Evolutionary conservation across 2,797 vertebrate genomes (phyloP), one percentile per base, ranked within the genome.

Genomic region (Eulemur coronatus): DNA sequence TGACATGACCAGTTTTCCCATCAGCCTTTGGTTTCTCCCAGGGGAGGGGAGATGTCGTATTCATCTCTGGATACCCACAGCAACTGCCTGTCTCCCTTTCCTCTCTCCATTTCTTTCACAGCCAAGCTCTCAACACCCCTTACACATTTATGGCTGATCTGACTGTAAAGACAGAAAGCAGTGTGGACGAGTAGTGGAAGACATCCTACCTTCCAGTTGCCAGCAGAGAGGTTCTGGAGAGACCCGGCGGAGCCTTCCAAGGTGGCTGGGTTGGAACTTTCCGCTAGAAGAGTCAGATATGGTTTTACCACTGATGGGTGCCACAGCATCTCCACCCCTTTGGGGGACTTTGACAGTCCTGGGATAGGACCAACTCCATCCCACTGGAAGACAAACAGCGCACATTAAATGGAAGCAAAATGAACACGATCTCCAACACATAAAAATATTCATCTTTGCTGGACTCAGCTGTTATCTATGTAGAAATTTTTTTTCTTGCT

Each of bases 281-380:
- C 99, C 30, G 99, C 99, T 81, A 99, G 98, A 52, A 99, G 99
- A 0, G 99, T 99, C 80, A 99, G 98, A 98, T 99, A 99, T 0
- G 99, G 99, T 98, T 99, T 99, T 48, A 99, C 99, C 97, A 99
- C 99, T 0, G 99, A 99, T 0, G 99, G 99, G 98, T 99, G 99
- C 99, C 99, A 99, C 22, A 99, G 98, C 99, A 99, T 99, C 98
- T 99, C 99, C n/a, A 99, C 99, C 0, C 99, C 99, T 96, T 99
- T 99, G 13, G 99, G 99, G 97, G 99, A 99, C 98, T 99, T 99
- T 14, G 99, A 99, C 97, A 99, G 99, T 86, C 99, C 99, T 0
- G 99, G 99, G 87, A 99, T 99, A 35, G 99, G 99, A 73, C 99
- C 99, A 22, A 99, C 99, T 57, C 99, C 99, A 33, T 99, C 99